Percentiles rank a stretch among this genome's conserved stretches.
phyloP scores from a whole-genome alignment of 2,113 vertebrate species.

The Syrrhaptes paradoxus region DNA sequence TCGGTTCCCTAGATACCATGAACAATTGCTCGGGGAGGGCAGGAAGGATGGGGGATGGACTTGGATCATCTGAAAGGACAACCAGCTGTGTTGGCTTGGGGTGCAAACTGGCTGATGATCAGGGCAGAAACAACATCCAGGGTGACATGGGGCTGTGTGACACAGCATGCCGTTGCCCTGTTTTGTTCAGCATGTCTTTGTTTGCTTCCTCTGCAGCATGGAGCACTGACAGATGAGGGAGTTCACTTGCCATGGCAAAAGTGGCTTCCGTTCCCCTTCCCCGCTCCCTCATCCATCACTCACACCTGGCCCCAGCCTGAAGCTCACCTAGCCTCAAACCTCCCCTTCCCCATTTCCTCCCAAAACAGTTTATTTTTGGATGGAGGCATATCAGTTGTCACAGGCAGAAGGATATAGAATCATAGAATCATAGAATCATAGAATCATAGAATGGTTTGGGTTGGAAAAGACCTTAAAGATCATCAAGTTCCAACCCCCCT shows the following conservation, averaged over 20 bases:
- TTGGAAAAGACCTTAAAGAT: no score
- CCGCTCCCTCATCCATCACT: background rate
- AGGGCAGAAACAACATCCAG: background rate
- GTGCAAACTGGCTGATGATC: background rate
- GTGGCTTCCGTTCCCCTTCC: background rate
- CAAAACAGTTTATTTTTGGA: background rate
- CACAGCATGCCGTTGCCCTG: background rate
- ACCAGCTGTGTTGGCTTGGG: background rate
- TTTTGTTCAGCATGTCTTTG: background rate
- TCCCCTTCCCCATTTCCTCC: background rate
- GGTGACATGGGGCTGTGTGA: background rate
- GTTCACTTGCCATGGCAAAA: background rate
- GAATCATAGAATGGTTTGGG: no score
- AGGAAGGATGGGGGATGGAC: rapidly evolving
- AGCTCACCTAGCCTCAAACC: background rate
- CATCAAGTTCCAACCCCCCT: no score
- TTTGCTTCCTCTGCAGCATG: background rate
- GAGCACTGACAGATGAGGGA: background rate
- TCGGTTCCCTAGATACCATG: background rate
- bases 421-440: no score
- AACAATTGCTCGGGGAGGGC: background rate
- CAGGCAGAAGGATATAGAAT: background rate
- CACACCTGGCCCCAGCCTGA: background rate
- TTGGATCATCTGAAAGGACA: background rate
- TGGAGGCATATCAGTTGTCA: background rate